phyloP scores from a whole-genome alignment of 2,113 vertebrate genomes.

The Mustela nigripes region DNA sequence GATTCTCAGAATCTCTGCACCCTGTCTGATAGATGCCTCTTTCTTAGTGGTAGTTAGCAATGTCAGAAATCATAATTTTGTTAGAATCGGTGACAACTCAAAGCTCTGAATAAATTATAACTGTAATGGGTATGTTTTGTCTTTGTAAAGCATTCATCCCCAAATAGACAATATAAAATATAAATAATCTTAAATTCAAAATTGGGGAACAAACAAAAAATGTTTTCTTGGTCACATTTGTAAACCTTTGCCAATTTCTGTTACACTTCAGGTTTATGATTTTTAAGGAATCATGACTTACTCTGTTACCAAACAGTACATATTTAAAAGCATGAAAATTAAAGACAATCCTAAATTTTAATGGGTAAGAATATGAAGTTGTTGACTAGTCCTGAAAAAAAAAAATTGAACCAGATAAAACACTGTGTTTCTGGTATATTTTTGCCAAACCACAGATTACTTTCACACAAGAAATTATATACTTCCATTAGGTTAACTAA shows the following conservation, averaged over 20 bases:
- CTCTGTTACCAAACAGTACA: not conserved
- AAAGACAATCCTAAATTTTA: not conserved
- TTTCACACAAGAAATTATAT: not conserved
- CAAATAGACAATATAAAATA: conserved; percentile 7
- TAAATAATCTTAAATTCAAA: conserved; percentile 46
- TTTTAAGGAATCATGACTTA: not conserved
- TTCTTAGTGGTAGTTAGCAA: not conserved
- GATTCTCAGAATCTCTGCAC: not conserved
- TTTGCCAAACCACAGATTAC: not conserved
- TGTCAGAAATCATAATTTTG: conserved; percentile 23
- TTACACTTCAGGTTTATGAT: not conserved
- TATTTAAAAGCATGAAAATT: conserved; percentile 29
- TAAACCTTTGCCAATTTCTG: not conserved
- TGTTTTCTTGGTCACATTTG: not conserved
- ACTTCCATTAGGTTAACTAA: conserved; percentile 15
- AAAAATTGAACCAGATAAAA: not conserved
- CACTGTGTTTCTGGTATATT: conserved; percentile 3
- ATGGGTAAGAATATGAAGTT: not conserved
- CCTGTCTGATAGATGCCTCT: not conserved
- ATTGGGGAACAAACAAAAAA: not conserved
- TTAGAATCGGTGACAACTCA: not conserved
- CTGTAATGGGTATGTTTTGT: not conserved
- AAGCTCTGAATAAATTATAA: not conserved
- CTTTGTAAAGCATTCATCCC: conserved; percentile 1
- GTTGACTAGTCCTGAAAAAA: not conserved